Evolutionary conservation across 1,140 invertebrate species (phyloP).

Genomic region (Aphelinus atriplicis): DNA sequence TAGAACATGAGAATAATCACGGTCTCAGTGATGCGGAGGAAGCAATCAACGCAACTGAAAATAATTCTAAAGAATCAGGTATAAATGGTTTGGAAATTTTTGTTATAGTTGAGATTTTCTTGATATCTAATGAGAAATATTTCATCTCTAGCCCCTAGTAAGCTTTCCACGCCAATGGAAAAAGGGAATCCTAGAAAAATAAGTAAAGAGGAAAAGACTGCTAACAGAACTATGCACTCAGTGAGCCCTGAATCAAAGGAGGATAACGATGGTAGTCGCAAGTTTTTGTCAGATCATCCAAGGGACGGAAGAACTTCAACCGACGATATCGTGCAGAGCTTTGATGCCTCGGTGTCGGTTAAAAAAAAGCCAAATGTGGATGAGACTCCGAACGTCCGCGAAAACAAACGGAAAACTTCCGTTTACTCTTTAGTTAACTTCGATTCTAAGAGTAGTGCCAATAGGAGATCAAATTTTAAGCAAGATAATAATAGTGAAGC

Average conservation of each 20-base stretch:
- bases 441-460: constrained; percentile 43
- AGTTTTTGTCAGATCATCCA: constrained; percentile 45
- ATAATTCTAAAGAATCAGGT: constrained; percentile 57
- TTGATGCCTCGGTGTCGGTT: constrained; percentile 43
- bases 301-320: constrained; percentile 44
- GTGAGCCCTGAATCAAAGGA: constrained; percentile 45
- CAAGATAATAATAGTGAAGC: constrained; percentile 35
- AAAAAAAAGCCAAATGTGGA: constrained; percentile 41
- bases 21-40: constrained; percentile 63
- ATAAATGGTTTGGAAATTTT: constrained; percentile 20
- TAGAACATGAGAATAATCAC: constrained; percentile 59
- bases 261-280: constrained; percentile 45
- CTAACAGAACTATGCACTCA: constrained; percentile 53
- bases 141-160: constrained; percentile 50
- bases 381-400: constrained; percentile 45
- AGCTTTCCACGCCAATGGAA: constrained; percentile 56
- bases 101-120: not conserved
- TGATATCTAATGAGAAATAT: not conserved
- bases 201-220: constrained; percentile 59
- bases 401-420: constrained; percentile 50
- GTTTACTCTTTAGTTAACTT: constrained; percentile 52
- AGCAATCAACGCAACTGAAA: constrained; percentile 59
- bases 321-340: constrained; percentile 48
- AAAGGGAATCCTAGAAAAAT: constrained; percentile 59
- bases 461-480: constrained; percentile 42